A percentile compares a stretch with the other conserved stretches of the same genome.
phyloP scores from a whole-genome alignment of 2,113 vertebrate species.

The Malurus cyaneus region DNA sequence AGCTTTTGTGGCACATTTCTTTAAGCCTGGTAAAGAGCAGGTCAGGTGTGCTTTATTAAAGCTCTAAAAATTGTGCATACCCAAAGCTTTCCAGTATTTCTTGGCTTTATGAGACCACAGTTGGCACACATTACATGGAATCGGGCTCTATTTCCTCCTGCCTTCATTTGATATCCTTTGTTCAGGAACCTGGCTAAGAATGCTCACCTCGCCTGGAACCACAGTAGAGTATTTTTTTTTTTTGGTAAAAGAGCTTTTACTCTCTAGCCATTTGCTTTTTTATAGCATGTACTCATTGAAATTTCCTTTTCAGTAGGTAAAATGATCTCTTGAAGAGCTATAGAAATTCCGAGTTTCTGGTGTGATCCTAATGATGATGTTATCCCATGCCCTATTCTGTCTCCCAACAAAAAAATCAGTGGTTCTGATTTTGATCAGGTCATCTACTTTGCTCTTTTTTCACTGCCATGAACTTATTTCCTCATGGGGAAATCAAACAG shows the following conservation, averaged over 20 bases:
- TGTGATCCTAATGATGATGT: background rate
- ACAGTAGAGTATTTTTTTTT: background rate
- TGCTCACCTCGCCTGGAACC: background rate
- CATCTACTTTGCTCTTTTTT: background rate
- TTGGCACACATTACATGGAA: background rate
- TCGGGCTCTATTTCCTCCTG: slow-evolving; percentile 35
- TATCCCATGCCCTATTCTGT: background rate
- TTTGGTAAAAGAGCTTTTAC: background rate
- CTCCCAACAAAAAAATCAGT: background rate
- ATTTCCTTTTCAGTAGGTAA: background rate
- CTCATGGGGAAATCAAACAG: background rate
- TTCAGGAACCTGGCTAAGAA: background rate
- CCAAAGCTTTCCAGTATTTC: slow-evolving; percentile 36
- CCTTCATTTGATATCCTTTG: slow-evolving; percentile 3
- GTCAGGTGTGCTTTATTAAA: slow-evolving; percentile 46
- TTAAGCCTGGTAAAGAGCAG: slow-evolving; percentile 41
- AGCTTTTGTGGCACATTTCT: background rate
- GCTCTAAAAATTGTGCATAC: slow-evolving; percentile 32
- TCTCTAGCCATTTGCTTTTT: background rate
- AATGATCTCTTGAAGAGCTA: background rate
- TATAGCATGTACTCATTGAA: background rate
- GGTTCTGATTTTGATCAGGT: background rate
- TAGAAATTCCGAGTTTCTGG: background rate
- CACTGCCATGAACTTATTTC: background rate
- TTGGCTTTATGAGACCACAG: slow-evolving; percentile 27